A percentile compares a stretch with the other conserved stretches of the same genome.
Conservation (phyloP, 2,797 vertebrate genomes). For the Acanthurus leucopareius region DNA sequence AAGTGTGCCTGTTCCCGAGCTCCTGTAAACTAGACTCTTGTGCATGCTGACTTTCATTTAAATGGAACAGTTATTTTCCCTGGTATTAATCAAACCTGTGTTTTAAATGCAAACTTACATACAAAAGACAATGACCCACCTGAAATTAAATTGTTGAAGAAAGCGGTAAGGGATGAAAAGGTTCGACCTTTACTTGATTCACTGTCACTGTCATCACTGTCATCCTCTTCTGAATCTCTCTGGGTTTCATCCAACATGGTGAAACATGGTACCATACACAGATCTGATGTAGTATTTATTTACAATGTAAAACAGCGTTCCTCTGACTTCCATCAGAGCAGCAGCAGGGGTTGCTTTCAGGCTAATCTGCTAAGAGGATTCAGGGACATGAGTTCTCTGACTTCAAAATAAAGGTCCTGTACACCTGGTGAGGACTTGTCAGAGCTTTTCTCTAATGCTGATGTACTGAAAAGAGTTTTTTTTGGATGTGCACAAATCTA, state of each 20-base stretch:
- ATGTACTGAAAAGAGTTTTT: background rate
- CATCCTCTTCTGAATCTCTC: conserved; percentile 56
- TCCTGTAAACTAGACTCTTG: no score
- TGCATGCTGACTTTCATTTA: background rate
- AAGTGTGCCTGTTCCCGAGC: background rate
- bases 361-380: conserved; percentile 77
- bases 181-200: background rate
- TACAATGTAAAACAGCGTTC: background rate
- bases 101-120: background rate
- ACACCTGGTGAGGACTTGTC: background rate
- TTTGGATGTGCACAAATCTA: no score
- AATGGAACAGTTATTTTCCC: background rate
- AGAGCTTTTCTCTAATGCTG: background rate
- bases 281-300: background rate
- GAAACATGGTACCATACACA: background rate
- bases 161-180: conserved; percentile 14
- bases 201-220: conserved; percentile 54
- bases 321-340: background rate
- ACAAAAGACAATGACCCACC: conserved; percentile 49
- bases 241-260: conserved; percentile 49
- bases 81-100: background rate
- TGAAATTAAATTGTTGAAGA: conserved; percentile 60
- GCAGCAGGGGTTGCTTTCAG: conserved; percentile 10
- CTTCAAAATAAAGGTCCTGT: conserved; percentile 57
- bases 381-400: background rate